Base-by-base conservation (phyloP, 2,113 vertebrate genomes). In the Motacilla tschutschensis region DNA sequence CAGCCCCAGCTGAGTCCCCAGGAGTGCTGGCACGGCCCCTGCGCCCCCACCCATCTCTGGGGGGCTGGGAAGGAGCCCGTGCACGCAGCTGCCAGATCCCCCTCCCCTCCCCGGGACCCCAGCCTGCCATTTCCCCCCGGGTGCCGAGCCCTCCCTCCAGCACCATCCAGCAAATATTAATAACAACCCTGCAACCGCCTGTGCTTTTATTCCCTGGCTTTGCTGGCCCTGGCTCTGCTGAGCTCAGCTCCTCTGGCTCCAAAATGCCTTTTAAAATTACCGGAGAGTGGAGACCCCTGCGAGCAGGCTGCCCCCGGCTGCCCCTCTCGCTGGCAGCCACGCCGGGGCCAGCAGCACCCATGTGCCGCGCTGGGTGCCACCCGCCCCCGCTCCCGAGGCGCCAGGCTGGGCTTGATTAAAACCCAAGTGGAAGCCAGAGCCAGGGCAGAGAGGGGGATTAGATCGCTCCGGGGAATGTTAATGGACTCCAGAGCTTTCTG, bases 191-290 rank as follows among this genome's bases (percentile, higher is more conserved):
- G 74, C 84, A 78, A 36, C 17, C 38, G 84, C 86, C 83, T 63
- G 64, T 28, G 70, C 92, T 91, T 87, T 89, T 78, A 85, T 92
- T 83, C 90, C 75, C 57, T 44, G 17, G 46, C 85, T 82, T 83
- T 85, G 84, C 91, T 84, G 90, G 92, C 83, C 92, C 88, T 72
- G 6, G 57, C 88, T 80, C 84, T 93, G 92, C 94, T 95, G 94
- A 95, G 74, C 94, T 95, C 92, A 94, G 94, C 94, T 94, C 88
- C 94, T 89, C 86, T 17, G 2, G 86, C 87, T 94, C 92, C 94
- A 95, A 83, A 91, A 88, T 17, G 64, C 87, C 78, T 93, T 88
- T 94, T 80, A 83, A 80, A 94, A 79, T 90, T 74, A 74, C 78
- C 29, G 16, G 87, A 76, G 88, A 93, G 88, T 29, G 77, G 71